Base-by-base conservation (phyloP, 2,113 vertebrate species). In the Pelecanus crispus region DNA sequence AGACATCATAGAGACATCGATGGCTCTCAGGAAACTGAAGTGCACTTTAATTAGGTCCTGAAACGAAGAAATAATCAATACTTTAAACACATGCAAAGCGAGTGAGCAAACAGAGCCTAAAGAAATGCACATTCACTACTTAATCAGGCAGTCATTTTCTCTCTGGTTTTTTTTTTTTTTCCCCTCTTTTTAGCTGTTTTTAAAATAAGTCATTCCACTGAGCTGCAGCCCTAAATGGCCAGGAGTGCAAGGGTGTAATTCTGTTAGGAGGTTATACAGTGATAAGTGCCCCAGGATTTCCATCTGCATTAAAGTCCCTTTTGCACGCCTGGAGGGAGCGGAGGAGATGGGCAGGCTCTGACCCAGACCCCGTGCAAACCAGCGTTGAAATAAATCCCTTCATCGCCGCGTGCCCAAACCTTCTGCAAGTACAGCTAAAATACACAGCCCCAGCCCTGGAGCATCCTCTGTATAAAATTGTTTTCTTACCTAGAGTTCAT, bases 21-120 rank as follows among this genome's bases (percentile, higher is more conserved):
- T 99, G 97, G 99, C 99, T 96, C 98, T 97, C 97, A 99, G 97
- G 94, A 99, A 98, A 88, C 97, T 98, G 96, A 98, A 99, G 92
- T 99, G 99, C 90, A 99, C 99, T 97, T 98, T 99, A 92, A 99
- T 99, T 13, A 99, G 98, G 87, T 99, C 99, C 99, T 99, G 95
- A 74, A 91, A 31, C 0, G 13, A 81, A 85, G 47, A 71, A 65
- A 90, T 22, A 28, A 44, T 86, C 36, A 24, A 84, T 10, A 5
- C 0, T 45, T 75, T 14, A 40, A 65, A 29, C 93, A 70, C 62
- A 49, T 12, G 17, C 66, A 29, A 58, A 85, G 70, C 9, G 1
- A 56, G 52, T 14, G 78, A 77, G 61, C 90, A 96, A 91, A 75
- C 74, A 94, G 40, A 96, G 72, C 50, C 72, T 49, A 6, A 45